Percentiles rank a stretch among this genome's conserved stretches.
Evolutionary conservation across 64 coral and sea anemone species (phyloP).

Genomic region (Porites lutea): DNA sequence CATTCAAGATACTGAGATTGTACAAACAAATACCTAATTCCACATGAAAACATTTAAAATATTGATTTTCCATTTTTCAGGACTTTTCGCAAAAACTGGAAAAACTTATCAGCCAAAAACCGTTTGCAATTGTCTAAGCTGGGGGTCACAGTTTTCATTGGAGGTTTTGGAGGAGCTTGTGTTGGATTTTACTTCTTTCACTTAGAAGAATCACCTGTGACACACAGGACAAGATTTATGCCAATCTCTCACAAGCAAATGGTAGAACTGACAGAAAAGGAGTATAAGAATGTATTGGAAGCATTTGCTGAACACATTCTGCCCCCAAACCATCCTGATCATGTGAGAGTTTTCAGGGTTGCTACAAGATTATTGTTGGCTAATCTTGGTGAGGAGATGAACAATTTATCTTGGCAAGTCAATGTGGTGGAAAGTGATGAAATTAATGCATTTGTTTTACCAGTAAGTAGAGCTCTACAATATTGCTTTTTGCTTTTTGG

Average conservation of each 20-base stretch:
- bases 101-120: constrained; percentile 11
- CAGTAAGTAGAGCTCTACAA: constrained; percentile 83
- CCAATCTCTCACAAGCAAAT: constrained; percentile 85
- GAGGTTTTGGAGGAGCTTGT: constrained; percentile 71
- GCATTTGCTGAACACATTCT: constrained; percentile 76
- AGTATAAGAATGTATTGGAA: constrained; percentile 86
- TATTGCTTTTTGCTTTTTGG: background rate
- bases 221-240: constrained; percentile 86
- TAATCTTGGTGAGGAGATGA: constrained; percentile 79
- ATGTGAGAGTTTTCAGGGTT: constrained; percentile 80
- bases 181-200: constrained; percentile 89
- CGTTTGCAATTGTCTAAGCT: constrained; percentile 12
- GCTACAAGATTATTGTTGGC: constrained; percentile 82
- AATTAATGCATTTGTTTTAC: constrained; percentile 96
- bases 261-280: constrained; percentile 75
- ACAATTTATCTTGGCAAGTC: constrained; percentile 92
- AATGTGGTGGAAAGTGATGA: constrained; percentile 89
- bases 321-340: constrained; percentile 89
- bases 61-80: background rate
- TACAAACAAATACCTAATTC: too few species aligned
- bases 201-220: constrained; percentile 91
- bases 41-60: too few species aligned
- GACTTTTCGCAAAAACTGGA: constrained; percentile 9
- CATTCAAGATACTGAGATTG: too few species aligned
- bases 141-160: constrained; percentile 60